Conservation (phyloP, 2,888 invertebrate species). For the Nemoura dubitans region DNA sequence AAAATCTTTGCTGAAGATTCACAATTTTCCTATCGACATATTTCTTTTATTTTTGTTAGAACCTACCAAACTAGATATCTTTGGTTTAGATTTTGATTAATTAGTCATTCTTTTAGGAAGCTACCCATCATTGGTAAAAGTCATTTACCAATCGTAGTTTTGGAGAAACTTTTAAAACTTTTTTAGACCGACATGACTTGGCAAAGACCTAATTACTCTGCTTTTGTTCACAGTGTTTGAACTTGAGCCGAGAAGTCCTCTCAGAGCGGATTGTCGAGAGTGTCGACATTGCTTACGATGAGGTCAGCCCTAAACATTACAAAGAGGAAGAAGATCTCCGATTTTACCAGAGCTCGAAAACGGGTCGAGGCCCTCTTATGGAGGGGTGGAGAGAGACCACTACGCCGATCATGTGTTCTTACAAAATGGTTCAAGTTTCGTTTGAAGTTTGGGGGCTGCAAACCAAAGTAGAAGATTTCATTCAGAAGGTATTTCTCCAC, state of each 20-base stretch:
- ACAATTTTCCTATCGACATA: too few relatives aligned
- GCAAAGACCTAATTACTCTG: too few relatives aligned
- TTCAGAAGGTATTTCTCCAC: slow-evolving; percentile 80
- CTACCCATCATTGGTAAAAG: too few relatives aligned
- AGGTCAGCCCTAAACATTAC: slow-evolving; percentile 84
- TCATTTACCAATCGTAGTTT: too few relatives aligned
- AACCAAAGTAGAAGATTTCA: slow-evolving; percentile 87
- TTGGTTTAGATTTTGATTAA: too few relatives aligned
- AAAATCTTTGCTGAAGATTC: too few relatives aligned
- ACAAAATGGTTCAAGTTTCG: slow-evolving; percentile 84
- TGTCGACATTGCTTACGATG: slow-evolving; percentile 89
- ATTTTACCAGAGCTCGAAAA: slow-evolving; percentile 83
- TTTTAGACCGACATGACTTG: too few relatives aligned
- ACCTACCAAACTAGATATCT: too few relatives aligned
- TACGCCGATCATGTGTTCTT: slow-evolving; percentile 91
- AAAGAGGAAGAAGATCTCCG: slow-evolving; percentile 90
- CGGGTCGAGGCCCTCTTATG: slow-evolving; percentile 82
- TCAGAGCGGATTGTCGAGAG: slow-evolving; percentile 78
- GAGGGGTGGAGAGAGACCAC: slow-evolving; percentile 82
- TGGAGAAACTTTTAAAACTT: too few relatives aligned
- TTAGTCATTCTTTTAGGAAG: too few relatives aligned
- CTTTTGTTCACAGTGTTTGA: slow-evolving; percentile 72
- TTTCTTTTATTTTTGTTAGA: too few relatives aligned
- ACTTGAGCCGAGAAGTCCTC: slow-evolving; percentile 76
- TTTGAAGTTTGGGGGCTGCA: slow-evolving; percentile 95